These are phyloP conservation scores for Drosophila heteroneura DNA, from an alignment of 2,888 invertebrate species.

Conservation along the genomic window DNA sequence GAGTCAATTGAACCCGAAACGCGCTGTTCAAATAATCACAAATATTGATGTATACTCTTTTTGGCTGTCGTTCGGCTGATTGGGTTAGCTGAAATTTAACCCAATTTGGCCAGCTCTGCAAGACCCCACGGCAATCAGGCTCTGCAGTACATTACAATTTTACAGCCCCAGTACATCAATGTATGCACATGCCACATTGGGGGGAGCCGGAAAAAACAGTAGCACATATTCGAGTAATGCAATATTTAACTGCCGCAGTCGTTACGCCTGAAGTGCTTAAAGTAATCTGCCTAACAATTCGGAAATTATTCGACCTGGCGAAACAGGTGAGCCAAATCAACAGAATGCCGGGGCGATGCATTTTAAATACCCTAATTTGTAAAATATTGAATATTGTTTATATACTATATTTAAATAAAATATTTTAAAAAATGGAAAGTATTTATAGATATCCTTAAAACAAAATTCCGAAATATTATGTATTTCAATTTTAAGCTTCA, in stretches of 20 bases:
- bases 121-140: conserved; percentile 33
- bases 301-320: conserved; percentile 59
- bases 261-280: conserved; percentile 61
- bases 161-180: conserved; percentile 34
- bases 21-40: conserved; percentile 61
- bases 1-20: conserved; percentile 62
- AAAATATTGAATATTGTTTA: neutral
- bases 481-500: neutral
- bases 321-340: conserved; percentile 52
- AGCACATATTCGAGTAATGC: conserved; percentile 44
- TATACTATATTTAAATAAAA: neutral
- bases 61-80: conserved; percentile 49
- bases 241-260: conserved; percentile 74
- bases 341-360: neutral
- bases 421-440: neutral
- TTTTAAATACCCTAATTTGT: conserved; percentile 30
- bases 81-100: conserved; percentile 65
- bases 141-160: conserved; percentile 46
- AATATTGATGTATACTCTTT: conserved; percentile 37
- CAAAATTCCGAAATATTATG: neutral
- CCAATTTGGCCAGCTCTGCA: conserved; percentile 44
- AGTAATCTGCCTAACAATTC: conserved; percentile 71
- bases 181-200: conserved; percentile 20
- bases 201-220: neutral
- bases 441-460: neutral